phyloP scores from a whole-genome alignment of 64 coral and sea anemone species.

The Pocillopora damicornis region DNA sequence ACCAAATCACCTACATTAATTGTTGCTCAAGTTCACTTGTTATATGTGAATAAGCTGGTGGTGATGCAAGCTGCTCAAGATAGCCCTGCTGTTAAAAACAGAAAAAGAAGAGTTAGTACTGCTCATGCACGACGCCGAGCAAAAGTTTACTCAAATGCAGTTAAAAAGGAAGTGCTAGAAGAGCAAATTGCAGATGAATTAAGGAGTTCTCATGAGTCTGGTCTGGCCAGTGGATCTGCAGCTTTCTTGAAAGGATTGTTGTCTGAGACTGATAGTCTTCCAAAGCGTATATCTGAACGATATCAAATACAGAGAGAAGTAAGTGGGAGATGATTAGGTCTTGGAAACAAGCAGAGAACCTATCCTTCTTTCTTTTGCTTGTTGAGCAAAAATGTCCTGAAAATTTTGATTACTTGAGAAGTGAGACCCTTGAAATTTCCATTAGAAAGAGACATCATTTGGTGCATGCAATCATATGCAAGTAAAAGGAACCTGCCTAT shows the following conservation, averaged over 20 bases:
- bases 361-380: no score
- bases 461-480: no score
- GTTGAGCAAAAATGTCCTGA: neutral
- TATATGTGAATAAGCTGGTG: neutral
- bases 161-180: conserved; percentile 15
- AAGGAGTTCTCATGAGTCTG: conserved; percentile 32
- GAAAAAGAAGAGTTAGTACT: conserved; percentile 43
- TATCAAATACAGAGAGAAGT: conserved; percentile 48
- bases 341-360: no score
- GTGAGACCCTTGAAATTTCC: no score
- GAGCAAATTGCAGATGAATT: conserved; percentile 39
- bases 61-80: conserved; percentile 8
- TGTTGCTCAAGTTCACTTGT: neutral
- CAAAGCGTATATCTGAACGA: neutral
- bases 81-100: conserved; percentile 31
- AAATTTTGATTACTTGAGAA: no score
- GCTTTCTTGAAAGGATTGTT: conserved; percentile 12
- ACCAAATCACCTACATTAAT: no score
- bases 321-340: neutral
- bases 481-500: no score
- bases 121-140: conserved; percentile 59
- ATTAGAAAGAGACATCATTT: no score
- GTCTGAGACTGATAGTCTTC: neutral
- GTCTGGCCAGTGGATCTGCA: conserved; percentile 4
- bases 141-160: conserved; percentile 24